A percentile compares a stretch with the other conserved stretches of the same genome.
phyloP scores from a whole-genome alignment of 1,140 invertebrate genomes.

The Listronotus oregonensis region DNA sequence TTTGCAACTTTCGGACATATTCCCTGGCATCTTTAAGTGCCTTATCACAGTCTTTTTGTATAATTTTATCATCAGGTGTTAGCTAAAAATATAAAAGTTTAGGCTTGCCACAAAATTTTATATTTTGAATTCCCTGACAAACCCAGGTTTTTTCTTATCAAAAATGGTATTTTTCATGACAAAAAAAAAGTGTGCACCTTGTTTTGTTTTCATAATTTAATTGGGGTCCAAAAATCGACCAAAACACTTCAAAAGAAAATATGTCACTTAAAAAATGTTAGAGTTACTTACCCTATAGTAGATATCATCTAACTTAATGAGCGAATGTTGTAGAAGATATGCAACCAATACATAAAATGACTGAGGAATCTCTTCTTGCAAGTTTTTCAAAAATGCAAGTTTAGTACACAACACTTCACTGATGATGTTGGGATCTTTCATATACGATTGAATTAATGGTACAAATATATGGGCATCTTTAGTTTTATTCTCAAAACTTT shows the following conservation, averaged over 20 bases:
- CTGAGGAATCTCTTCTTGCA: constrained; percentile 71
- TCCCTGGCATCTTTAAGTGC: constrained; percentile 84
- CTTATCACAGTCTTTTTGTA: constrained; percentile 81
- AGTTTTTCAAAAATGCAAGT: constrained; percentile 75
- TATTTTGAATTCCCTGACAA: too few relatives aligned
- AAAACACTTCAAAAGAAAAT: too few relatives aligned
- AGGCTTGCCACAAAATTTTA: too few relatives aligned
- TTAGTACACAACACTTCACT: constrained; percentile 96
- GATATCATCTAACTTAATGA: constrained; percentile 86
- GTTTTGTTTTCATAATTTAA: too few relatives aligned
- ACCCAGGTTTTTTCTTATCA: too few relatives aligned
- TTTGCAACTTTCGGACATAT: constrained; percentile 83
- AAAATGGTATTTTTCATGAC: too few relatives aligned
- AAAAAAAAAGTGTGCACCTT: too few relatives aligned
- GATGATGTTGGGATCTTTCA: constrained; percentile 81
- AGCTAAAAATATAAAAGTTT: constrained; percentile 65
- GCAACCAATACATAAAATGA: constrained; percentile 89
- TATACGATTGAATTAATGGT: constrained; percentile 81
- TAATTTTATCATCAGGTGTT: constrained; percentile 80
- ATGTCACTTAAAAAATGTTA: too few relatives aligned
- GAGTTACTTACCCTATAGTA: constrained; percentile 81
- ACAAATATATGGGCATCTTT: constrained; percentile 79
- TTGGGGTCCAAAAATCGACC: too few relatives aligned
- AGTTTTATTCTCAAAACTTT: constrained; percentile 92
- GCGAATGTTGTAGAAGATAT: constrained; percentile 82